A percentile compares a stretch with the other conserved stretches of the same genome.
Evolutionary conservation across 2,888 invertebrate genomes (phyloP).

Genomic region (Gandaritis pyraliata): DNA sequence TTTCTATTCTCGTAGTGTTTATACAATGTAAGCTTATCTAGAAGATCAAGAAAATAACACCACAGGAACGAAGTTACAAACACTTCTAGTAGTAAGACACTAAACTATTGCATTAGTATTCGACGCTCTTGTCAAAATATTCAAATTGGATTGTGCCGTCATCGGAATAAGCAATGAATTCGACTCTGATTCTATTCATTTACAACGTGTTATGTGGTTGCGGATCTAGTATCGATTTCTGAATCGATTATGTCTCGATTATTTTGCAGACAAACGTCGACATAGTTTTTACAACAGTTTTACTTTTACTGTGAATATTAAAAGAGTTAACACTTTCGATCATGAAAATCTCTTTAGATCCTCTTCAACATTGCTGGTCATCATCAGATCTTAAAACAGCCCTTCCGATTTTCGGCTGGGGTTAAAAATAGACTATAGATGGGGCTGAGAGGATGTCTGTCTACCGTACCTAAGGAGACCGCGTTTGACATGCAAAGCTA

Average conservation of each 20-base stretch:
- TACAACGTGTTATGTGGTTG: slow-evolving; percentile 64
- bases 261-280: slow-evolving; percentile 42
- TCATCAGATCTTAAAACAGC: no score
- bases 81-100: slow-evolving; percentile 42
- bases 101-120: slow-evolving; percentile 76
- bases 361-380: no score
- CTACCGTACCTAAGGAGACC: no score
- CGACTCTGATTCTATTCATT: slow-evolving; percentile 53
- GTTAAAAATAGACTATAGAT: no score
- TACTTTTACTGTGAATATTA: slow-evolving; percentile 1
- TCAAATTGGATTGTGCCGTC: slow-evolving; percentile 76
- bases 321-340: background rate
- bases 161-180: slow-evolving; percentile 69
- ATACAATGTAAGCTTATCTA: no score
- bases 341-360: no score
- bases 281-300: slow-evolving; percentile 44
- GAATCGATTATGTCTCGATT: slow-evolving; percentile 54
- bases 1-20: no score
- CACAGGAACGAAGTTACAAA: background rate
- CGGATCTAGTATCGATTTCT: slow-evolving; percentile 56
- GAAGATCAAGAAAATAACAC: background rate
- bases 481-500: no score
- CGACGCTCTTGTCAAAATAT: slow-evolving; percentile 71
- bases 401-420: no score
- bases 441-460: no score